phyloP scores from a whole-genome alignment of 2,888 invertebrate species.

The Rugalucina vietnamica region DNA sequence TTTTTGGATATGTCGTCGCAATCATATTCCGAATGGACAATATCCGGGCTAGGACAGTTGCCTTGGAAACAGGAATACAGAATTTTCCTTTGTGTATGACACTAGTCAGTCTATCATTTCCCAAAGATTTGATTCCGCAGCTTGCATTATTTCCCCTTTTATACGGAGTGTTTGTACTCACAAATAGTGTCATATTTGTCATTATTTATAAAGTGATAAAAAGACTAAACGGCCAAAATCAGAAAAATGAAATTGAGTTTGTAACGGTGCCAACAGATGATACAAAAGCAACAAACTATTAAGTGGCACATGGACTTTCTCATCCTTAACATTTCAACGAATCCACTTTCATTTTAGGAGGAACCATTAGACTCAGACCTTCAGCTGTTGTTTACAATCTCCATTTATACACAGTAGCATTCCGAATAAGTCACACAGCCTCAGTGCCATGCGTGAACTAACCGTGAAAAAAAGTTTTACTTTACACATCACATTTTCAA shows the following conservation, averaged over 20 bases:
- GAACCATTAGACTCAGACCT: no score
- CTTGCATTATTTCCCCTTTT: constrained; percentile 63
- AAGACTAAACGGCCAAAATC: background rate
- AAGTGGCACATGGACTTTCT: background rate
- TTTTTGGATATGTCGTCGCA: constrained; percentile 72
- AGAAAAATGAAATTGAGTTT: constrained; percentile 11
- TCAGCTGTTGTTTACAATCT: no score
- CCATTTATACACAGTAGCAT: no score
- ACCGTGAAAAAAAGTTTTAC: no score
- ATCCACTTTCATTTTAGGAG: no score
- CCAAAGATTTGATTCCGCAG: constrained; percentile 54
- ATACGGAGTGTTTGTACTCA: constrained; percentile 62
- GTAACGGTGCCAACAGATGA: constrained; percentile 15
- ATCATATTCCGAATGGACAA: constrained; percentile 66
- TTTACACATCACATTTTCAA: no score
- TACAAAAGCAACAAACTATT: background rate
- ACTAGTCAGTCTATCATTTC: constrained; percentile 74
- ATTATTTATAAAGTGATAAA: constrained; percentile 37
- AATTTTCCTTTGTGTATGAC: constrained; percentile 80
- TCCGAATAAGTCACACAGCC: no score
- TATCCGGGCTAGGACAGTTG: constrained; percentile 72
- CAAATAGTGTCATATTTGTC: constrained; percentile 60
- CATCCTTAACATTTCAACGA: no score
- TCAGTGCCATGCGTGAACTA: no score
- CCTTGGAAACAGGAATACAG: constrained; percentile 79